phyloP scores from a whole-genome alignment of 2,797 vertebrate genomes.

The Coregonus ussuriensis region DNA sequence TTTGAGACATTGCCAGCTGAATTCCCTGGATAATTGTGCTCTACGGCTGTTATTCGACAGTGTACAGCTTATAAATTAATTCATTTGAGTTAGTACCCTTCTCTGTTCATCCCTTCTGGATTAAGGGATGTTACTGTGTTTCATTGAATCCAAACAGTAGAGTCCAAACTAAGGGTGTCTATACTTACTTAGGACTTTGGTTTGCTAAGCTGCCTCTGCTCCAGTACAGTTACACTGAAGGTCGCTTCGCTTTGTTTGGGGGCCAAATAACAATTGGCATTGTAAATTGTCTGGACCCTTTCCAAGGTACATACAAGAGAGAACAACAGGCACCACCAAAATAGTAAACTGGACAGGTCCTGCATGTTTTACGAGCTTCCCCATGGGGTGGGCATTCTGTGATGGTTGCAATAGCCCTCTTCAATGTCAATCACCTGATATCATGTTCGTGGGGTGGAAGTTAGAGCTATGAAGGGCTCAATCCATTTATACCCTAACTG shows the following conservation, averaged over 20 bases:
- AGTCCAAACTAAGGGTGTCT: neutral
- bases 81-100: neutral
- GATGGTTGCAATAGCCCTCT: slow-evolving; percentile 51
- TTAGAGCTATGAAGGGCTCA: slow-evolving; percentile 40
- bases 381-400: slow-evolving; percentile 39
- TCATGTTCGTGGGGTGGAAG: slow-evolving; percentile 31
- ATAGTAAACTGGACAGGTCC: slow-evolving; percentile 71
- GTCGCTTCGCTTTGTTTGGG: slow-evolving; percentile 51
- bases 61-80: neutral
- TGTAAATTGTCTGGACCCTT: slow-evolving; percentile 55
- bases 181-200: slow-evolving; percentile 19
- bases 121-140: slow-evolving; percentile 14
- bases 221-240: slow-evolving; percentile 67
- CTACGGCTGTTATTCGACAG: neutral
- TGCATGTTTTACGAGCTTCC: slow-evolving; percentile 49
- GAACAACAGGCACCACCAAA: slow-evolving; percentile 67
- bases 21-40: neutral
- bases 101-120: neutral
- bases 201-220: slow-evolving; percentile 31
- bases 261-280: slow-evolving; percentile 67
- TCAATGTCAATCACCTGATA: slow-evolving; percentile 58
- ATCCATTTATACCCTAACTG: slow-evolving; percentile 60
- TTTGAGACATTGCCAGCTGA: neutral
- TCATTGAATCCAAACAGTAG: slow-evolving; percentile 7
- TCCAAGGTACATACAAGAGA: slow-evolving; percentile 64